phyloP scores from a whole-genome alignment of 1,140 invertebrate genomes.

The Drosophila fuyamai region DNA sequence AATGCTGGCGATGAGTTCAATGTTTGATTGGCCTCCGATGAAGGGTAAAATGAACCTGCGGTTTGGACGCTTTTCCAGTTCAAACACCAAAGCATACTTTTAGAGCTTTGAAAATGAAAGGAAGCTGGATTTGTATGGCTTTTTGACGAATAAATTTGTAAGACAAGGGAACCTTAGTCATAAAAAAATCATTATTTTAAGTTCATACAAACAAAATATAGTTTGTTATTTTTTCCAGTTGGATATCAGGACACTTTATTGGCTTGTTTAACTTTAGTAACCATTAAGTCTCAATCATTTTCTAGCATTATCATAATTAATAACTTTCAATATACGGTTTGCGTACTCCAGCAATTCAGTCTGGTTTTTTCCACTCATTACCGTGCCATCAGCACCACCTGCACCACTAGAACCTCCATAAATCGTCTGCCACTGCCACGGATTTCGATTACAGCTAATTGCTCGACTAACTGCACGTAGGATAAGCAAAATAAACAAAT shows the following conservation, averaged over 20 bases:
- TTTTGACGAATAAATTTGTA: background rate
- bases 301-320: slow-evolving; percentile 12
- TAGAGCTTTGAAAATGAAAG: too few relatives aligned
- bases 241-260: background rate
- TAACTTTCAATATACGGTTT: background rate
- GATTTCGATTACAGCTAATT: slow-evolving; percentile 47
- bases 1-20: slow-evolving; percentile 50
- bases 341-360: background rate
- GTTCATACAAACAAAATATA: too few relatives aligned
- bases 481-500: slow-evolving; percentile 48
- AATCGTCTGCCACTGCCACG: slow-evolving; percentile 38
- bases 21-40: slow-evolving; percentile 53
- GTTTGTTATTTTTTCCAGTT: background rate
- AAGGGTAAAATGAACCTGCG: slow-evolving; percentile 45
- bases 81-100: slow-evolving; percentile 8
- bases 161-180: too few relatives aligned
- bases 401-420: slow-evolving; percentile 16
- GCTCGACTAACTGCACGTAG: slow-evolving; percentile 30
- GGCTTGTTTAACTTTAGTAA: background rate
- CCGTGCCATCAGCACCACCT: slow-evolving; percentile 1
- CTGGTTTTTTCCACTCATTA: slow-evolving; percentile 15
- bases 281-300: slow-evolving; percentile 1
- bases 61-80: slow-evolving; percentile 4
- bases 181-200: too few relatives aligned
- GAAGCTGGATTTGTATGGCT: background rate